phyloP scores from a whole-genome alignment of 2,113 vertebrate genomes.

The Charadrius vociferus region DNA sequence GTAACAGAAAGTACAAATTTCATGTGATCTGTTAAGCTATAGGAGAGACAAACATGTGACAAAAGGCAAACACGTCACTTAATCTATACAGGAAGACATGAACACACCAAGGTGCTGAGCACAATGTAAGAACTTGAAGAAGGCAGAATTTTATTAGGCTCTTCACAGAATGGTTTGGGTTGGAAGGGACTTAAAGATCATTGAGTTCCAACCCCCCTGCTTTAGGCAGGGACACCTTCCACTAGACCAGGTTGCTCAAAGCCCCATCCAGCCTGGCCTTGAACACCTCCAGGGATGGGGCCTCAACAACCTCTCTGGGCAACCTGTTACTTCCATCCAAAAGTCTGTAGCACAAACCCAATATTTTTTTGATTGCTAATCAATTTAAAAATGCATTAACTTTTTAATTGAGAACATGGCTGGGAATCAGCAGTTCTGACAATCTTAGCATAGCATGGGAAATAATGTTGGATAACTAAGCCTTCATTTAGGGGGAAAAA shows the following conservation, averaged over 20 bases:
- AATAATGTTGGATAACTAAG: background rate
- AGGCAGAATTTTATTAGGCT: background rate
- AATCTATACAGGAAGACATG: background rate
- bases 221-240: background rate
- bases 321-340: background rate
- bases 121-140: background rate
- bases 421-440: background rate
- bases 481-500: background rate
- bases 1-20: background rate
- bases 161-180: background rate
- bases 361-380: background rate
- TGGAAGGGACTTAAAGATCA: background rate
- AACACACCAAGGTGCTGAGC: background rate
- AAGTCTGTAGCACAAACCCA: background rate
- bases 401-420: background rate
- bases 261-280: background rate
- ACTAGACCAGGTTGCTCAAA: background rate
- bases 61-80: background rate
- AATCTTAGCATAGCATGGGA: background rate
- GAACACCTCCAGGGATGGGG: background rate
- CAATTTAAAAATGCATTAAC: conserved; percentile 6
- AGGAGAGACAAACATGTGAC: background rate
- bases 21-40: background rate
- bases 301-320: background rate
- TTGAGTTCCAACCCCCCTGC: background rate